Conservation (phyloP, 2,797 vertebrate species). For the Sebastes diploproa region DNA sequence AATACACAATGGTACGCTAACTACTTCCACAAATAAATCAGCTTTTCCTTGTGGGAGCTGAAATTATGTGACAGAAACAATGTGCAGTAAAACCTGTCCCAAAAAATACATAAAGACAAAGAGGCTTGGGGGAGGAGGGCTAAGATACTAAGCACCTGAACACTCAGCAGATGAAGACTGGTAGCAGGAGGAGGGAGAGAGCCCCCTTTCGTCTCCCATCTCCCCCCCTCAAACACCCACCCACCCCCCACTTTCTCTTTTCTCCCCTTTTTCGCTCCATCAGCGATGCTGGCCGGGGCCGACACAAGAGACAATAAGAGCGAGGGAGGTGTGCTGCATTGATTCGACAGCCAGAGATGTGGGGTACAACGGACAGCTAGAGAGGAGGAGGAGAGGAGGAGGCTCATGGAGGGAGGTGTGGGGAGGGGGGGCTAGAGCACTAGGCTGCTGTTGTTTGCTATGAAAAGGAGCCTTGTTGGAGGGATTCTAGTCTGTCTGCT, state of each 20-base stretch:
- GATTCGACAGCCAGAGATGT: constrained; percentile 57
- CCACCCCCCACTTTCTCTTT: constrained; percentile 21
- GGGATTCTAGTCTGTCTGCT: constrained; percentile 50
- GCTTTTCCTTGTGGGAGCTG: neutral
- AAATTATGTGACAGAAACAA: neutral
- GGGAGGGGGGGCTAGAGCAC: neutral
- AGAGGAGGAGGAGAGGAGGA: constrained; percentile 2
- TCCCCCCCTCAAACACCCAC: neutral
- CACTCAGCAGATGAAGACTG: constrained; percentile 21
- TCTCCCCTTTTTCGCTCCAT: constrained; percentile 35
- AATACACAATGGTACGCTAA: neutral
- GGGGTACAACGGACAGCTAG: constrained; percentile 31
- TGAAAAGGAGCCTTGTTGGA: constrained; percentile 76
- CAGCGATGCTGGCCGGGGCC: constrained; percentile 39
- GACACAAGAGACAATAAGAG: constrained; percentile 56
- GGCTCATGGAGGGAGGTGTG: neutral
- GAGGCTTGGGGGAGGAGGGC: neutral
- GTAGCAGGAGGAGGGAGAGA: neutral
- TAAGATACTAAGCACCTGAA: constrained; percentile 22
- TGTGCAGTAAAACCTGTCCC: neutral
- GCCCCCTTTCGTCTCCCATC: neutral
- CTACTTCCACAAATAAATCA: neutral
- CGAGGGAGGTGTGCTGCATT: constrained; percentile 60
- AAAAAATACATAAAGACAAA: neutral
- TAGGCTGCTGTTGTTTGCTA: constrained; percentile 56